Evolutionary conservation across 2,888 invertebrate genomes (phyloP), one percentile per base, ranked within the genome.

Genomic region (Drosophila formosana): DNA sequence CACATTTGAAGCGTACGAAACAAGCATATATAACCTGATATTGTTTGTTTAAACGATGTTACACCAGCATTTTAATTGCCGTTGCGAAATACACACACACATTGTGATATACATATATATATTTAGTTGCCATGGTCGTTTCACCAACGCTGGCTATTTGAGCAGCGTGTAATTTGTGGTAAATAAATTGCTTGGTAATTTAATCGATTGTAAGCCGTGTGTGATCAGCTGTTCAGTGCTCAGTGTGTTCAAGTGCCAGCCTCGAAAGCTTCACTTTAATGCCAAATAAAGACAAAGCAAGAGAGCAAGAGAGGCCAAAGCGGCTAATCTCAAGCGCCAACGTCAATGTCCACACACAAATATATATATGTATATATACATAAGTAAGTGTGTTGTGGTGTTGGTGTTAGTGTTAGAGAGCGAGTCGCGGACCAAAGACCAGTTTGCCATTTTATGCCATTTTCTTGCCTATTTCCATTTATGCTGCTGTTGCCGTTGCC

Each of bases 251-350:
- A 61, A 57, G 52, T 63, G 53, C 13, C 39, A 74, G 61, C 55
- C 68, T 62, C 75, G 56, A 64, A 70, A 62, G 64, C 69, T 61
- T 56, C 25, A 64, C 64, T 78, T 74, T 78, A 78, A 75, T 66
- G 49, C 75, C 75, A 70, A 75, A 77, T 74, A 75, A 75, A 74
- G 75, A 64, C 79, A 76, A 73, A 71, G 57, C 60, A 66, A 66
- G 46, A 18, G 53, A 18, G 53, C 26, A 32, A 64, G 56, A 49
- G 56, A 51, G 51, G 9, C 68, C 64, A 51, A 63, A 58, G 52
- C 66, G 53, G 43, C 71, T 67, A 56, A 71, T 70, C 60, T 49
- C 41, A 72, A 52, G 77, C 66, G 72, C 76, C 66, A 52, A 45
- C 43, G 55, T 23, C 28, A 30, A 53, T n/a, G 8, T 51, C 23